Evolutionary conservation across 2,888 invertebrate genomes (phyloP), one percentile per base, ranked within the genome.

Genomic region (Bellardia bayeri): DNA sequence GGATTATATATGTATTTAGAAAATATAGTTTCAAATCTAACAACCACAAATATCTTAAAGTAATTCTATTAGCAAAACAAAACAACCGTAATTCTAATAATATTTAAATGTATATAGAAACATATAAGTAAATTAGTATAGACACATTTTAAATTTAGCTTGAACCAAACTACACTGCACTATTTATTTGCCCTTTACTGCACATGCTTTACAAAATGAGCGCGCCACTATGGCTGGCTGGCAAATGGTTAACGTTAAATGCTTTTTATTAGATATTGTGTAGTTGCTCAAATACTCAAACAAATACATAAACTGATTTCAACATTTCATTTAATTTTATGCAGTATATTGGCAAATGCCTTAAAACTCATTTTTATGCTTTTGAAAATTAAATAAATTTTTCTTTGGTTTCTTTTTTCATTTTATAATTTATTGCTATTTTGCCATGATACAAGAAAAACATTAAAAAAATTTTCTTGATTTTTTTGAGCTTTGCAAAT

Each of bases 181-280:
- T 63, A 33, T 68, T 16, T 69, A 23, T 23, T 23, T 23, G 23
- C 23, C 23, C 23, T 23, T 23, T 23, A 23, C 23, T 23, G 23
- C 23, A 23, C 23, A 23, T 23, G 23, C 23, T 51, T 79, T 75
- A 11, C 11, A 33, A 82, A 80, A 54, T 64, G 33, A 64, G 61
- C 82, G 87, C 87, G 87, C 82, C 87, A 76, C 64, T 64, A 42
- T 85, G 87, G 87, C 87, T 85, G 87, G 87, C 87, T 87, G 82
- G 85, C 85, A 75, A 87, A 71, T 79, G 63, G 45, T 58, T 74
- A 82, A 74, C 78, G 78, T 51, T 61, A 37, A 81, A 74, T 51
- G 8, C 1, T 49, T 30, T 11, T n/a, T 69, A 23, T 56, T 2
- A 23, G 23, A 23, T 9, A 56, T 56, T 23, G 16, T 7, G 16